Evolutionary conservation across 1,140 invertebrate species (phyloP).

Genomic region (Bombus superbus): DNA sequence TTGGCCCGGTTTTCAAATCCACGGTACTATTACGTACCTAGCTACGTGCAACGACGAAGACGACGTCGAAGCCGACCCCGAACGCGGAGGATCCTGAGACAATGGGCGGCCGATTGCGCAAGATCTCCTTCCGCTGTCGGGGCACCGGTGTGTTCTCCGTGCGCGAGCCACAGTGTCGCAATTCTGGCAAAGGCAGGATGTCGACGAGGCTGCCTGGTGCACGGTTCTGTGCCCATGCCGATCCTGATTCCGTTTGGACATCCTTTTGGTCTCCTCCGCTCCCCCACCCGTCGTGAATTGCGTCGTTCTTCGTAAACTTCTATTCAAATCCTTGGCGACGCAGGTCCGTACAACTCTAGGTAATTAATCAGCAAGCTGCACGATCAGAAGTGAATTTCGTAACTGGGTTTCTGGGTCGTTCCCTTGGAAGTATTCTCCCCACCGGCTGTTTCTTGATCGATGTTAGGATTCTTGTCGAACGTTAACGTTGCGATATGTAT

Average conservation of each 20-base stretch:
- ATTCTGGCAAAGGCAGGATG: conserved; percentile 76
- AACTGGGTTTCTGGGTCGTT: not conserved
- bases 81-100: conserved; percentile 73
- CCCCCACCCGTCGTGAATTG: conserved; percentile 17
- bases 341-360: not conserved
- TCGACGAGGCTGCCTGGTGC: conserved; percentile 79
- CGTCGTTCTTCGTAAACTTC: conserved; percentile 32
- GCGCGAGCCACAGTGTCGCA: conserved; percentile 72
- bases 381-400: conserved; percentile 5
- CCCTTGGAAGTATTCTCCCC: not conserved
- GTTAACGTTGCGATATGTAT: not conserved
- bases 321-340: conserved; percentile 7
- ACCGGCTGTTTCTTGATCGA: not conserved
- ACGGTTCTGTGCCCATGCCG: conserved; percentile 73
- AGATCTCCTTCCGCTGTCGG: conserved; percentile 76
- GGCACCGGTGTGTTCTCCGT: conserved; percentile 68
- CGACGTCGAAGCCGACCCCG: conserved; percentile 66
- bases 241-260: conserved; percentile 75
- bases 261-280: conserved; percentile 42
- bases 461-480: not conserved
- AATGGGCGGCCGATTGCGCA: conserved; percentile 78
- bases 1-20: conserved; percentile 29
- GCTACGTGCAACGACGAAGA: conserved; percentile 48
- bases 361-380: conserved; percentile 15
- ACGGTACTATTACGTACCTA: conserved; percentile 17